phyloP scores from a whole-genome alignment of 2,888 invertebrate genomes.

The Drosophila antonietae region DNA sequence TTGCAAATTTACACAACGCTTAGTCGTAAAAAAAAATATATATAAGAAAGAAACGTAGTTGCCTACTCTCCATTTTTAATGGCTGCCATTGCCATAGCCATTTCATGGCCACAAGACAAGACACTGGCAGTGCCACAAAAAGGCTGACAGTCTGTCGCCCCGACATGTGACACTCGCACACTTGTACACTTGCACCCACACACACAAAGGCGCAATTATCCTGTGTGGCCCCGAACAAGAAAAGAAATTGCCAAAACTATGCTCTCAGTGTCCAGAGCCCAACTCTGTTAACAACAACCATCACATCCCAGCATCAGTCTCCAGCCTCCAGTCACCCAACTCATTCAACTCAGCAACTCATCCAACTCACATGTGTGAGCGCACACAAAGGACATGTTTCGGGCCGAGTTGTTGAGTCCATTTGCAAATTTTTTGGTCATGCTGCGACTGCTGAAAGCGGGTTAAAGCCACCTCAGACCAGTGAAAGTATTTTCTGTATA shows the following conservation, averaged over 20 bases:
- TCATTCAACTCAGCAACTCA: conserved; percentile 46
- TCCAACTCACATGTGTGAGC: conserved; percentile 67
- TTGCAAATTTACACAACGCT: conserved; percentile 71
- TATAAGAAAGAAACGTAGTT: conserved; percentile 20
- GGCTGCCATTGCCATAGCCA: conserved; percentile 59
- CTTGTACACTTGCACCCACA: conserved; percentile 10
- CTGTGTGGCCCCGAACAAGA: conserved; percentile 41
- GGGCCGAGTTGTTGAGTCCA: conserved; percentile 65
- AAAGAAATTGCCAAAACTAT: conserved; percentile 58
- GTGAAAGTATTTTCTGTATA: conserved; percentile 53
- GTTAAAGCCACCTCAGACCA: conserved; percentile 65
- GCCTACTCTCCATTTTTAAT: conserved; percentile 75
- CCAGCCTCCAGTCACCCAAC: conserved; percentile 4
- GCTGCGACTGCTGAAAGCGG: conserved; percentile 66
- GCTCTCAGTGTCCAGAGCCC: conserved; percentile 29
- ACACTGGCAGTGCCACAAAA: conserved; percentile 41
- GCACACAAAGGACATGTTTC: conserved; percentile 74
- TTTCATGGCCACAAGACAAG: conserved; percentile 55
- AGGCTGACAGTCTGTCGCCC: conserved; percentile 51
- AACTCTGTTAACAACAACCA: conserved; percentile 6
- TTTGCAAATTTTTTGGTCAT: conserved; percentile 70
- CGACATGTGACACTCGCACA: conserved; percentile 20
- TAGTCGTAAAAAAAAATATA: conserved; percentile 61
- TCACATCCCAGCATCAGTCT: background rate
- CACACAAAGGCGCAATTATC: conserved; percentile 69